These are phyloP conservation scores for Geodia barretti DNA, from an alignment of 37 sponge, comb jelly and placozoan genomes.

Conservation along the genomic window DNA sequence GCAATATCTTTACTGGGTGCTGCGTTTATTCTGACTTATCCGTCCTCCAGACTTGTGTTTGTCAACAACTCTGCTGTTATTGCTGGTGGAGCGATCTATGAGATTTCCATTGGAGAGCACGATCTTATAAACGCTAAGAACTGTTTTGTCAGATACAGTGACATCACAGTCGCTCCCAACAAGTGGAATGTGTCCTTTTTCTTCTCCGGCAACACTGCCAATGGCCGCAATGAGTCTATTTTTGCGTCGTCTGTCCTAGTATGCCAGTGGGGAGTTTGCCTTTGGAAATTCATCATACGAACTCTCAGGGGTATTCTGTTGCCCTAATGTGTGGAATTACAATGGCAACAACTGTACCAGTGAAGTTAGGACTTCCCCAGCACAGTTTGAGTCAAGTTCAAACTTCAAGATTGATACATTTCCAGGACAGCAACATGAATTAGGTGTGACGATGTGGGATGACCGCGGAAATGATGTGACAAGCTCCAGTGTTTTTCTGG, in stretches of 20 bases:
- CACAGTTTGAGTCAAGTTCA: too few relatives aligned
- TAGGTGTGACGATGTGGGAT: too few relatives aligned
- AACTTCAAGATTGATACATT: too few relatives aligned
- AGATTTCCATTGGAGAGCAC: constrained; percentile 1
- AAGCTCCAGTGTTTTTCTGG: too few relatives aligned
- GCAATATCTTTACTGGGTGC: constrained; percentile 18
- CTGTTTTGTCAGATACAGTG: constrained; percentile 15
- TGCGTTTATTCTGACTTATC: constrained; percentile 1
- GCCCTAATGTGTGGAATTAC: constrained; percentile 21
- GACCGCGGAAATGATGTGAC: too few relatives aligned
- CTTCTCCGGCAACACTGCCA: constrained; percentile 18
- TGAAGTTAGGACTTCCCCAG: not conserved
- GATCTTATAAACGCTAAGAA: not conserved
- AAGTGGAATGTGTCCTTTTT: not conserved
- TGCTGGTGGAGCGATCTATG: constrained; percentile 27
- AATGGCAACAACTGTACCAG: not conserved
- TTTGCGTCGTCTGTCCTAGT: constrained; percentile 12
- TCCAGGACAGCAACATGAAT: too few relatives aligned
- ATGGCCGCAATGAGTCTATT: constrained; percentile 1
- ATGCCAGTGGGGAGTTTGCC: constrained; percentile 14
- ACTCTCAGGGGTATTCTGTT: constrained; percentile 46
- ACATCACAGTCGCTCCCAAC: not conserved
- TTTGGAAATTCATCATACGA: not conserved
- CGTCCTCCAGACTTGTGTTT: not conserved
- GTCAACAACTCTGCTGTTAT: constrained; percentile 3